Evolutionary conservation across 2,888 invertebrate genomes (phyloP), one percentile per base, ranked within the genome.

Genomic region (Uloborus plumipes): DNA sequence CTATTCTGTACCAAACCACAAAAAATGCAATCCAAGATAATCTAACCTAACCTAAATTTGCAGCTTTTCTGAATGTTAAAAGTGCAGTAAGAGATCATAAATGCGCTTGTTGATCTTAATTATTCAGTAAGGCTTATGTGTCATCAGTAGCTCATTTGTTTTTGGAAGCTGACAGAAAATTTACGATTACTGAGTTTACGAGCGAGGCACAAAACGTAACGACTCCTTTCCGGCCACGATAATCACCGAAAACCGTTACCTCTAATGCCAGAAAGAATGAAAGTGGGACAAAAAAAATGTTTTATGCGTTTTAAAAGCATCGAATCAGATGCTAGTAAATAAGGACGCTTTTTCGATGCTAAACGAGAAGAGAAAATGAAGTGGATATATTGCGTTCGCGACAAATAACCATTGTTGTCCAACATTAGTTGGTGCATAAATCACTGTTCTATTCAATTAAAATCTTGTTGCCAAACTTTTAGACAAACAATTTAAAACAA

Each of bases 221-320:
- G 74, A 31, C 74, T 65, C 65, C 49, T 53, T 22, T 51, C 47
- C 26, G 47, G 47, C 16, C 59, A 61, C 58, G 39, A 39, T 58
- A 58, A 58, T 58, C 58, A 20, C 22, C 58, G 2, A 58, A 22
- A 18, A 20, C 58, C 18, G 22, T 20, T 22, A 58, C 18, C 58
- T 58, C 22, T 58, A 58, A 58, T 58, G 58, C 58, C 18, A 11
- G 18, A 20, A 18, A 58, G 22, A 58, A 58, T 18, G 18, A 58
- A 58, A 58, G 18, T n/a, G 15, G 22, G 18, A 55, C n/a, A 20
- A 58, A 55, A 55, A 58, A 70, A 16, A 70, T 39, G 64, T 75
- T 74, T 75, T 67, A 59, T 61, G 75, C 31, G 67, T 75, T 75
- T 75, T 75, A 61, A 75, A 67, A 75, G 75, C 31, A 47, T 18